Percentiles rank a stretch among this genome's conserved stretches.
Conservation (phyloP, 2,797 vertebrate genomes). For the Lepilemur septentrionalis region DNA sequence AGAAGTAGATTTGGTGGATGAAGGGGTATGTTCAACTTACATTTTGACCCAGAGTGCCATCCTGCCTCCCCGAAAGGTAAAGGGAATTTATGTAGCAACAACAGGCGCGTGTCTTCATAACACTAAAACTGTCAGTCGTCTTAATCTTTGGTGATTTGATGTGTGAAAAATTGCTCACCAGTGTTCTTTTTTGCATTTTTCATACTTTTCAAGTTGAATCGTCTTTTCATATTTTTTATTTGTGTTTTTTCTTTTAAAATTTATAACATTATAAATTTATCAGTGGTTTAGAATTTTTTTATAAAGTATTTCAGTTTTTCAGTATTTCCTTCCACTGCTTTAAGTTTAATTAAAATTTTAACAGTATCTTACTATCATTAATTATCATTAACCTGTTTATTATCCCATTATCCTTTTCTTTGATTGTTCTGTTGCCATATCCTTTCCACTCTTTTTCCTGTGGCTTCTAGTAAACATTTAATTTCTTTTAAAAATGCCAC, state of each 20-base stretch:
- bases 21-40: background rate
- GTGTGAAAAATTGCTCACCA: background rate
- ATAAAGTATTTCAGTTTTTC: background rate
- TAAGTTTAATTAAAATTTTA: background rate
- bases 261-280: background rate
- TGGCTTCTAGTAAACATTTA: slow-evolving; percentile 58
- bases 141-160: background rate
- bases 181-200: background rate
- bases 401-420: slow-evolving; percentile 35
- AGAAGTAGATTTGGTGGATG: background rate
- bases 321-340: background rate
- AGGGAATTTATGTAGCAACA: background rate
- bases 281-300: background rate
- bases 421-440: background rate
- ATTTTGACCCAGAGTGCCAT: background rate
- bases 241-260: slow-evolving; percentile 3
- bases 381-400: slow-evolving; percentile 47
- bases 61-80: background rate
- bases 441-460: background rate
- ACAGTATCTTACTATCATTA: background rate
- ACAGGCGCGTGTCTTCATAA: background rate
- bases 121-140: background rate
- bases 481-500: slow-evolving; percentile 69
- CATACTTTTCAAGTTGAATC: background rate
- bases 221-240: background rate